Evolutionary conservation across 2,888 invertebrate species (phyloP).

Genomic region (Lithophane semibrunnea): DNA sequence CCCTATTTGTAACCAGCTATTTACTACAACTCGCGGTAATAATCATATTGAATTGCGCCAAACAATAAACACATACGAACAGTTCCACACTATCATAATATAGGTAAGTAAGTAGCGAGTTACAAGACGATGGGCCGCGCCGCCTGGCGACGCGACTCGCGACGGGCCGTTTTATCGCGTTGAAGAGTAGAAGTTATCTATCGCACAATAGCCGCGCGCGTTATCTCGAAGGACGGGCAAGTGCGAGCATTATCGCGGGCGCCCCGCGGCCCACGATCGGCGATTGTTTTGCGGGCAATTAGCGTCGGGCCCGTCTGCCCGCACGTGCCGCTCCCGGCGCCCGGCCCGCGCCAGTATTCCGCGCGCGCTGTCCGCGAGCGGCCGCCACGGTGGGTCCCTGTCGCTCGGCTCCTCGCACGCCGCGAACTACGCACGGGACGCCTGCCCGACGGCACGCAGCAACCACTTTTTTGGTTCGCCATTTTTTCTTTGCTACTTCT

Average conservation of each 20-base stretch:
- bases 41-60: constrained; percentile 5
- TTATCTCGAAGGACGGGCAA: constrained; percentile 78
- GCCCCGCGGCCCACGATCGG: constrained; percentile 77
- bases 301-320: constrained; percentile 77
- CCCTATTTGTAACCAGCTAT: background rate
- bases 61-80: constrained; percentile 13
- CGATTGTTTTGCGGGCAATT: constrained; percentile 90
- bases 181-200: constrained; percentile 66
- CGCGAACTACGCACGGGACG: constrained; percentile 72
- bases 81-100: constrained; percentile 4
- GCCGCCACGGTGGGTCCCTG: constrained; percentile 73
- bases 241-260: constrained; percentile 75
- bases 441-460: constrained; percentile 60
- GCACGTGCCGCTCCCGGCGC: constrained; percentile 80
- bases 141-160: constrained; percentile 15
- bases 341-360: constrained; percentile 81
- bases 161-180: constrained; percentile 52
- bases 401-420: constrained; percentile 61
- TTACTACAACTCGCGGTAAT: background rate
- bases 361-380: constrained; percentile 87
- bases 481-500: constrained; percentile 52
- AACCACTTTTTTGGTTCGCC: constrained; percentile 61
- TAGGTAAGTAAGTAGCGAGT: background rate
- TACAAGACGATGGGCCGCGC: background rate
- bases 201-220: constrained; percentile 71